Percentiles rank a stretch among this genome's conserved stretches.
Evolutionary conservation across 2,888 invertebrate species (phyloP).

Genomic region (Gymnosoma rotundatum): DNA sequence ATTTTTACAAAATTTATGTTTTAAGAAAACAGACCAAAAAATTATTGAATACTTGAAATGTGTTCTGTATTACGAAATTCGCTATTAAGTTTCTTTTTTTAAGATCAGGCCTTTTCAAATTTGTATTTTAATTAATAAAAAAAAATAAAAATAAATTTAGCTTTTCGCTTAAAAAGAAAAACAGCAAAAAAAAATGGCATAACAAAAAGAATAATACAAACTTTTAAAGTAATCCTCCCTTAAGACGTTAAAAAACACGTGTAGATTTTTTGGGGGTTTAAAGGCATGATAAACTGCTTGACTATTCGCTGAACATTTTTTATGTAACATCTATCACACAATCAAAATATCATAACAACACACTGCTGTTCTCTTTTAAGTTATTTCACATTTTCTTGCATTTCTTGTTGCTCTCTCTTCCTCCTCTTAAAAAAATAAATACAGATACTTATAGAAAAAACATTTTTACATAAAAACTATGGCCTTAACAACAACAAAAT

Average conservation of each 20-base stretch:
- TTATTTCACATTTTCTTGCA: constrained; percentile 2
- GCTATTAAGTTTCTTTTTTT: no score
- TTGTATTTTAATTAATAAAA: no score
- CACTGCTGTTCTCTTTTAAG: constrained; percentile 14
- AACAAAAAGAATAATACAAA: constrained; percentile 1
- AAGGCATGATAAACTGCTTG: constrained; percentile 2
- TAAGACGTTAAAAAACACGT: constrained; percentile 31
- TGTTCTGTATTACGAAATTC: no score
- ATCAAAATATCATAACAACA: background rate
- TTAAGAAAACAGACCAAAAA: no score
- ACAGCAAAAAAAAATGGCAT: background rate
- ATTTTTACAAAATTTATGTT: no score
- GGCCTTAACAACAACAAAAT: constrained; percentile 16
- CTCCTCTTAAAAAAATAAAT: background rate
- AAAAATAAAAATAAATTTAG: no score
- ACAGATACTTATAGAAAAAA: background rate
- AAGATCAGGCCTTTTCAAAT: no score
- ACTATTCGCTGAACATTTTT: constrained; percentile 11
- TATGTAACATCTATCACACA: constrained; percentile 8
- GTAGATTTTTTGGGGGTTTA: constrained; percentile 2
- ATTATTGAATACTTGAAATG: no score
- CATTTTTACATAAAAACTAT: constrained; percentile 27
- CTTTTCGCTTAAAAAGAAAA: no score
- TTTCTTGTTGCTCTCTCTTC: background rate
- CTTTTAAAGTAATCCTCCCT: background rate